phyloP scores from a whole-genome alignment of 2,888 invertebrate species.

The Lepidochrysops patricia region DNA sequence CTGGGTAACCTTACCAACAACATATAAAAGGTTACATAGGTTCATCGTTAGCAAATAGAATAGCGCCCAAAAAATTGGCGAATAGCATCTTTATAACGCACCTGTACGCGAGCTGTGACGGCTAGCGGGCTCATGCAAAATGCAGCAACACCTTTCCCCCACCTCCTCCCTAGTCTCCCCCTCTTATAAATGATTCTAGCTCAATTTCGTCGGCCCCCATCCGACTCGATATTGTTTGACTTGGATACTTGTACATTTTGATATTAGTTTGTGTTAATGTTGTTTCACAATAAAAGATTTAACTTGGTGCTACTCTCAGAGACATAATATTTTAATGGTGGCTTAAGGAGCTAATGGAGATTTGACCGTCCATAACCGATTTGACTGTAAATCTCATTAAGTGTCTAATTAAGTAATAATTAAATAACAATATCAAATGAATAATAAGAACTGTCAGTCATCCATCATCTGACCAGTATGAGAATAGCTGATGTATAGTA shows the following conservation, averaged over 20 bases:
- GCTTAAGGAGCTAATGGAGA: too few species aligned
- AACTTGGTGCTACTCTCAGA: too few species aligned
- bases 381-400: too few species aligned
- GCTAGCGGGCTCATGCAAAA: constrained; percentile 61
- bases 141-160: constrained; percentile 46
- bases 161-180: constrained; percentile 35
- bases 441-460: too few species aligned
- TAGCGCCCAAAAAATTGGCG: background rate
- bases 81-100: constrained; percentile 13
- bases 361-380: too few species aligned
- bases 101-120: constrained; percentile 21
- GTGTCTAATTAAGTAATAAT: too few species aligned
- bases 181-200: constrained; percentile 67
- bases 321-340: too few species aligned
- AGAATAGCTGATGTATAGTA: too few species aligned
- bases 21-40: too few species aligned
- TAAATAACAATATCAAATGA: too few species aligned
- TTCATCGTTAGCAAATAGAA: background rate
- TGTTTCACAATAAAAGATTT: background rate
- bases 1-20: too few species aligned
- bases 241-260: constrained; percentile 33
- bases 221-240: constrained; percentile 55
- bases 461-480: too few species aligned
- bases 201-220: constrained; percentile 54
- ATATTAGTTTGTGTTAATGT: background rate